These are phyloP conservation scores for Ctenochaetus hawaiiensis DNA, from an alignment of 2,797 vertebrate species.

Conservation along the genomic window DNA sequence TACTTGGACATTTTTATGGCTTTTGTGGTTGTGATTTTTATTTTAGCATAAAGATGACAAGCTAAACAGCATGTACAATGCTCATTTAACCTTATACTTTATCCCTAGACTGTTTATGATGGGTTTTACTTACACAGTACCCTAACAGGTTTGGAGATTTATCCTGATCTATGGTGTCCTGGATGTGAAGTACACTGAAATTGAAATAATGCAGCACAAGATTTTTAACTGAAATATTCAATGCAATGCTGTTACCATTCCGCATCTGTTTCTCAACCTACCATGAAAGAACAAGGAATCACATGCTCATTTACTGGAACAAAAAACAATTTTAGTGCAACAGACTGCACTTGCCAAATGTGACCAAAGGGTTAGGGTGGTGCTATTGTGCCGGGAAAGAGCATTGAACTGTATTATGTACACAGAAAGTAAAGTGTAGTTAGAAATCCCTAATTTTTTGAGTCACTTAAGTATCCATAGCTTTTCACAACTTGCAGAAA, in stretches of 20 bases:
- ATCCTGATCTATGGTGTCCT: neutral
- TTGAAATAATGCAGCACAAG: neutral
- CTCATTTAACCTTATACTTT: neutral
- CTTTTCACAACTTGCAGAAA: neutral
- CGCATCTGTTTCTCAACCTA: neutral
- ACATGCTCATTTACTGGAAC: neutral
- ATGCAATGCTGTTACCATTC: neutral
- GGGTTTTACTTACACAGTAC: neutral
- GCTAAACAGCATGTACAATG: neutral
- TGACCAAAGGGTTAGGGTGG: neutral
- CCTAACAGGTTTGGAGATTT: neutral
- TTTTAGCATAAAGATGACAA: no score
- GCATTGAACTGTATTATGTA: neutral
- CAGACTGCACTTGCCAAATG: constrained; percentile 8
- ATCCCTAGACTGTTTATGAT: neutral
- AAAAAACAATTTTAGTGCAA: neutral
- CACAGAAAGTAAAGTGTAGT: neutral
- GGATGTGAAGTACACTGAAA: neutral
- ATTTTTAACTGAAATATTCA: neutral
- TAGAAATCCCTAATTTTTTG: neutral
- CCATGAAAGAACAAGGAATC: neutral
- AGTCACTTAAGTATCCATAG: neutral
- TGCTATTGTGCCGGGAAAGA: neutral
- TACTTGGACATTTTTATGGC: no score
- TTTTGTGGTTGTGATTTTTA: no score